phyloP scores from a whole-genome alignment of 2,113 vertebrate genomes.

The Indicator maculatus region DNA sequence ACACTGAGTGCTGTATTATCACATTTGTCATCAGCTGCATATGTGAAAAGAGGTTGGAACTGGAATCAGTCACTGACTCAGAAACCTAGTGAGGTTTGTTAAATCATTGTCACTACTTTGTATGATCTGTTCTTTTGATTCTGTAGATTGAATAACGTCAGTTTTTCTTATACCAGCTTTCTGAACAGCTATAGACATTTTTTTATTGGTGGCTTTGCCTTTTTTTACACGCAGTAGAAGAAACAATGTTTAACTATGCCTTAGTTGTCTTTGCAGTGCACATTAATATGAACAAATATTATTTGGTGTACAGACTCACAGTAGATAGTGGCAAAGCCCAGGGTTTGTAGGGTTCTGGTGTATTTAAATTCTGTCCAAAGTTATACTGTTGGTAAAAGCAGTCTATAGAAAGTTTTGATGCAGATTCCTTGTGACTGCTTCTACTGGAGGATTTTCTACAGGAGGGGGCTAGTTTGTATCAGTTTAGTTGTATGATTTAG shows the following conservation, averaged over 20 bases:
- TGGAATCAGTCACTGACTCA: background rate
- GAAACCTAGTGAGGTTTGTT: background rate
- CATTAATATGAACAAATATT: background rate
- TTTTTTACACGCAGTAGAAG: background rate
- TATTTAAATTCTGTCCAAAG: background rate
- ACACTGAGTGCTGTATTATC: background rate
- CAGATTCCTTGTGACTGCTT: background rate
- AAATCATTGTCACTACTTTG: background rate
- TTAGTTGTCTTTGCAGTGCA: background rate
- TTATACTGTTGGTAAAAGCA: background rate
- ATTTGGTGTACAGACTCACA: background rate
- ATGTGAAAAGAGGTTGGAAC: background rate
- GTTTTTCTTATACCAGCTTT: background rate
- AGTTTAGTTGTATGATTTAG: background rate
- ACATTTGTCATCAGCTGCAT: fast-evolving
- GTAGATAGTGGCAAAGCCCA: background rate
- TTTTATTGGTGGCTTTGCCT: background rate
- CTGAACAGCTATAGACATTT: background rate
- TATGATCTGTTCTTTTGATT: background rate
- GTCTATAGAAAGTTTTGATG: background rate
- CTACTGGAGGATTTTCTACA: background rate
- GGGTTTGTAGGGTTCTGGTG: background rate
- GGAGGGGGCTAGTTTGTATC: background rate
- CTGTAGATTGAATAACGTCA: background rate
- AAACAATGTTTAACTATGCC: background rate